These are phyloP conservation scores for Nycteola revayana DNA, from an alignment of 2,888 invertebrate species.

Conservation along the genomic window DNA sequence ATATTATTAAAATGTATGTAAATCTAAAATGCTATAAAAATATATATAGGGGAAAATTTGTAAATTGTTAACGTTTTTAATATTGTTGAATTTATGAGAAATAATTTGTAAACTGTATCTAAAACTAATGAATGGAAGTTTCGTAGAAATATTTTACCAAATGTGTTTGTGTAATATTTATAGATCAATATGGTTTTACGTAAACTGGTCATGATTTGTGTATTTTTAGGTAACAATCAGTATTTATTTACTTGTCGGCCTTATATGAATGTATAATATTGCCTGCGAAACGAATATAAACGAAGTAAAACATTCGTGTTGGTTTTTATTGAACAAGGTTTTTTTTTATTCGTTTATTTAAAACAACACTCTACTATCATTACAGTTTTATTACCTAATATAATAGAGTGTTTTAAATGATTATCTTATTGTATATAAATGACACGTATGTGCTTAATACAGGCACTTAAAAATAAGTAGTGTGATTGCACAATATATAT, in stretches of 20 bases:
- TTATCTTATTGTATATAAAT: too few relatives aligned
- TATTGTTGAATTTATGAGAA: constrained; percentile 69
- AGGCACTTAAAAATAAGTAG: too few relatives aligned
- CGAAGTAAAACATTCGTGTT: constrained; percentile 45
- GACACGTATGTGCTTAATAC: too few relatives aligned
- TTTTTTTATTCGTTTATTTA: too few relatives aligned
- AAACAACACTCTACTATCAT: too few relatives aligned
- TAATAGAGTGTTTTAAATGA: too few relatives aligned
- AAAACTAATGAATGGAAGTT: constrained; percentile 40
- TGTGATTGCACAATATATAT: too few relatives aligned
- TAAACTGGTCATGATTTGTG: constrained; percentile 35
- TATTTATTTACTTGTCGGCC: constrained; percentile 55
- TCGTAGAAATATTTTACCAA: constrained; percentile 38
- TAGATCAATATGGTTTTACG: constrained; percentile 18
- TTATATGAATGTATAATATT: constrained; percentile 68
- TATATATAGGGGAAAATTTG: constrained; percentile 56
- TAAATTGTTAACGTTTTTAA: constrained; percentile 74
- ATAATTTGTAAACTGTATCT: constrained; percentile 57
- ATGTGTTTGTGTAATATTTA: constrained; percentile 26
- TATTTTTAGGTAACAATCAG: constrained; percentile 44
- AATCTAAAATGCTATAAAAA: constrained; percentile 46
- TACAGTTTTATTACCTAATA: too few relatives aligned
- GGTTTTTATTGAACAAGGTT: constrained; percentile 32
- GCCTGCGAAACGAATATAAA: constrained; percentile 72
- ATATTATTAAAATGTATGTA: constrained; percentile 41